Base-by-base conservation (phyloP, 2,797 vertebrate species). In the Girardinus metallicus region DNA sequence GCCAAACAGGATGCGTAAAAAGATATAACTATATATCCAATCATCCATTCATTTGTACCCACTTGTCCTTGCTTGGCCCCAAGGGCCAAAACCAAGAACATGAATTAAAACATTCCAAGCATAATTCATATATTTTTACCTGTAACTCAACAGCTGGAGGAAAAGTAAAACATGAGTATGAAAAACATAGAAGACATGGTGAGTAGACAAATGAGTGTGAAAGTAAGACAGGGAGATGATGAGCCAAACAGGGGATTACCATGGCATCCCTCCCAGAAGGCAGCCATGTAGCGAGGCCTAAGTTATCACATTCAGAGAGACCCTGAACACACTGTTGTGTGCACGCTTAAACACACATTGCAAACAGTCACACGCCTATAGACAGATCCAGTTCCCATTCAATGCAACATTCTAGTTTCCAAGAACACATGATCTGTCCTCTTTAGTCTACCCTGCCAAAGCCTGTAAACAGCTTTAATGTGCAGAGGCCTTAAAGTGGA, bases 241-340 rank as follows among this genome's bases (percentile, higher is more conserved):
- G 85, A 88, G 88, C 87, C 87, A 89, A 93, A 89, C 78, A 79
- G 78, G 87, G 89, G 91, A 95, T 95, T 94, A 94, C 77, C 80
- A 77, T 94, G 92, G 92, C 91, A 89, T 91, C 85, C 83, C 87
- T 94, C 93, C 90, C 90, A 90, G 86, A 86, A 86, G 93, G 92
- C 85, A 87, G 83, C 85, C 51, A 66, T 89, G 83, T 83, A 80
- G 86, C 90, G 90, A 91, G 89, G 85, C 70, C 90, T 88, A 91
- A 91, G 80, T 86, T 89, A 88, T 89, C 86, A 36, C 87, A 92
- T 80, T 75, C 77, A 82, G 70, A 53, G 76, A 86, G 66, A 88
- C 74, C 80, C 74, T 31, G 47, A 76, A 80, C 46, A 85, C 78
- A 78, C 39, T 75, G 47, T 47, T 31, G 57, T 41, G 80, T 49